Evolutionary conservation across 2,888 invertebrate species (phyloP), one percentile per base, ranked within the genome.

Genomic region (Trachelus tabidus): DNA sequence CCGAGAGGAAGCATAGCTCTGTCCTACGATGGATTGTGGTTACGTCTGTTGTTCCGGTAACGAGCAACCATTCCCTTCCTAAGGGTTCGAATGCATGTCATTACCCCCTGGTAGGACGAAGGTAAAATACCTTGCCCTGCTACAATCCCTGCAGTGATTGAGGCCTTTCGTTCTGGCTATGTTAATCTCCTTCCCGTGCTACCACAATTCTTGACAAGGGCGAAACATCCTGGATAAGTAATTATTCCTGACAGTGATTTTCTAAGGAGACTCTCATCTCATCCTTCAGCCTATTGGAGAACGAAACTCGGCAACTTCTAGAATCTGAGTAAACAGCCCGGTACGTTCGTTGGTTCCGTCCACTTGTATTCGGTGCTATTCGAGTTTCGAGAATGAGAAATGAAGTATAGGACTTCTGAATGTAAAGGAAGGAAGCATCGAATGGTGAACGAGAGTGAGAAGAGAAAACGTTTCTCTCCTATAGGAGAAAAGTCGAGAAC

Each of bases 21-120:
- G 79, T 56, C 69, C 34, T 30, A 68, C 68, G 82, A 83, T 56
- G 84, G 80, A 82, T 84, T 82, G 83, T 81, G 82, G 84, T 84
- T 83, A 82, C 82, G 82, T 82, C 83, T 82, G 86, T 85, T 85
- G 85, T 85, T 85, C 83, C 81, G 80, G 81, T 84, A 85, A 85
- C 83, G 84, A 84, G 83, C 73, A 76, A 75, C 80, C 81, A 79
- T 73, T 80, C 73, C 75, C 74, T 69, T 76, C 68, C 71, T 71
- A 74, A 77, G 75, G 77, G 74, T 56, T 73, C 69, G 34, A 75
- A 68, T 71, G 75, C 75, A n/a, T 74, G 35, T 56, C 56, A 56
- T 56, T 56, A 56, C 23, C 23, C 23, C 23, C 1, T 15, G 23
- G 56, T 23, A 23, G 23, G 23, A 23, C 23, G 23, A 23, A 23